Percentiles rank a stretch among this genome's conserved stretches.
Evolutionary conservation across 2,888 invertebrate species (phyloP).

Genomic region (Eupeodes luniger): DNA sequence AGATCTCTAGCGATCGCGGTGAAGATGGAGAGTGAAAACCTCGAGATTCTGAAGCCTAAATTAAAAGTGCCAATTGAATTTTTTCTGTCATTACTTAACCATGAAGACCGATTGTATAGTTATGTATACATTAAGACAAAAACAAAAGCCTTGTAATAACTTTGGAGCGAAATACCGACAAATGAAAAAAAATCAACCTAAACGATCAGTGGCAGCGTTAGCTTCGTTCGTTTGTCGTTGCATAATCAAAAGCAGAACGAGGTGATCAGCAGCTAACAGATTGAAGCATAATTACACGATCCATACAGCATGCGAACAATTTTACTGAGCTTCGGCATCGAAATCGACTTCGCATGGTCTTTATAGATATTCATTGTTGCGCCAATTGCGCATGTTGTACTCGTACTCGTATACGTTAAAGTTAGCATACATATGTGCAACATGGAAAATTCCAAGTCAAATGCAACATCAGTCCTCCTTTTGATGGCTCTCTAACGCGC

Average conservation of each 20-base stretch:
- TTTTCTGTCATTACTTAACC: constrained; percentile 56
- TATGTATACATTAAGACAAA: neutral
- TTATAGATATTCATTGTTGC: constrained; percentile 20
- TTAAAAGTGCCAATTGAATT: constrained; percentile 51
- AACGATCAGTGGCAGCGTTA: constrained; percentile 56
- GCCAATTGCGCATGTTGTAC: constrained; percentile 30
- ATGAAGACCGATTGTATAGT: constrained; percentile 23
- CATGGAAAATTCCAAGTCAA: constrained; percentile 41
- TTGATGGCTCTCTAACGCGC: constrained; percentile 15
- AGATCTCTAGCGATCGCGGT: neutral
- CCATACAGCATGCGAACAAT: neutral
- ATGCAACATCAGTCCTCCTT: constrained; percentile 25
- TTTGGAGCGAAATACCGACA: constrained; percentile 41
- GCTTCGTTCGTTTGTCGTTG: constrained; percentile 10
- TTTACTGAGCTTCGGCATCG: constrained; percentile 2
- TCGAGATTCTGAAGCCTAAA: constrained; percentile 28
- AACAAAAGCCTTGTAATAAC: constrained; percentile 17
- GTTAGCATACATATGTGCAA: constrained; percentile 57
- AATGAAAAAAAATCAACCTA: constrained; percentile 19
- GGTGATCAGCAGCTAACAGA: constrained; percentile 45
- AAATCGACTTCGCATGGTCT: constrained; percentile 2
- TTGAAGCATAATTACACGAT: constrained; percentile 31
- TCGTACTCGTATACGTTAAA: no score
- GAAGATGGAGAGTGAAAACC: neutral
- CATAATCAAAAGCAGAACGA: constrained; percentile 71